Conservation (phyloP, 2,113 vertebrate species). For the Steatornis caripensis region DNA sequence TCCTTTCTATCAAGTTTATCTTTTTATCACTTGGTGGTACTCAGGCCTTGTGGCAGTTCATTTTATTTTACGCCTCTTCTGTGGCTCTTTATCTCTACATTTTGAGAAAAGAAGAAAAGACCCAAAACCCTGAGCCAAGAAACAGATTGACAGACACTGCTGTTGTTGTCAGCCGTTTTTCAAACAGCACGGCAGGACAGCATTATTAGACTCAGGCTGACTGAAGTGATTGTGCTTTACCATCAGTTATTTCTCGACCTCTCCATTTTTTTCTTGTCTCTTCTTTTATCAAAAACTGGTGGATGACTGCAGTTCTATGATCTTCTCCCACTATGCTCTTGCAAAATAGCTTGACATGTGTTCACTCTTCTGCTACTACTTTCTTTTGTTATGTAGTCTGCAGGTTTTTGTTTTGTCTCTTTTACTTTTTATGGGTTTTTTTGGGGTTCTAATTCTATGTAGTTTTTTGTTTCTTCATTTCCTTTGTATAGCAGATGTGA, state of each 20-base stretch:
- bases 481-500: neutral
- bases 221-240: neutral
- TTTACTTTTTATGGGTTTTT: neutral
- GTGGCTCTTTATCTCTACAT: neutral
- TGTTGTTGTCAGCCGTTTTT: conserved; percentile 17
- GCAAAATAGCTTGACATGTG: neutral
- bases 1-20: neutral
- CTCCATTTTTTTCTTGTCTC: neutral
- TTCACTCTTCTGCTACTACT: neutral
- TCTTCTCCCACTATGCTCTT: neutral
- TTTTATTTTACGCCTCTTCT: neutral
- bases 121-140: neutral
- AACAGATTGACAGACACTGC: neutral
- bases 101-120: neutral
- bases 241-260: neutral
- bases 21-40: neutral
- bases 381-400: neutral
- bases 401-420: neutral
- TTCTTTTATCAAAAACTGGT: neutral
- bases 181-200: neutral
- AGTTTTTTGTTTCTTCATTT: neutral
- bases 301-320: neutral
- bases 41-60: neutral
- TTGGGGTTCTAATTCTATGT: neutral
- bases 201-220: neutral